Base-by-base conservation (phyloP, 2,797 vertebrate species). In the Zalophus californianus region DNA sequence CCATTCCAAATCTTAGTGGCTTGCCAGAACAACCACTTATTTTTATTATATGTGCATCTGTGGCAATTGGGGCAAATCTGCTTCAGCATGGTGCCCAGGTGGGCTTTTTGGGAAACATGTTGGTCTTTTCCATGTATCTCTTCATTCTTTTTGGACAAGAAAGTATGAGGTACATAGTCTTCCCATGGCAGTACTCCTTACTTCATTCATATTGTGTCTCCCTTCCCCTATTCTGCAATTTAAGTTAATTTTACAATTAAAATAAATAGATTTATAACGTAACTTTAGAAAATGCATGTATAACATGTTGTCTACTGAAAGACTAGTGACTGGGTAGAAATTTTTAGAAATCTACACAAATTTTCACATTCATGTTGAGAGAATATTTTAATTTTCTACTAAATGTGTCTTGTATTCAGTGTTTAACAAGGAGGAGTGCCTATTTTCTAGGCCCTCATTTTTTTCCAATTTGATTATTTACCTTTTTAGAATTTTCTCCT, bases 251-350 rank as follows among this genome's bases (percentile, higher is more conserved):
- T 82, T 78, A 48, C 50, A 29, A 29, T 44, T 86, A 80, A 85
- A 87, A 58, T 44, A 90, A 90, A 58, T 60, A 5, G 3, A 50
- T 68, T n/a, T 87, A 58, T 77, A 66, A 82, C 62, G 16, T 25
- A 85, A 80, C 91, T 91, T 89, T 94, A 52, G 29, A 89, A 95
- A 97, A 68, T 56, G 13, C 9, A 48, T 72, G 1, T 20, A n/a
- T 56, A 52, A 79, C 56, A 70, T 54, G 6, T 70, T 80, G 11
- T 35, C 48, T 58, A 75, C 64, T 60, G 8, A 75, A 94, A 87
- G 35, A 94, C 85, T 32, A 92, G 18, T 82, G 32, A 86, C 54
- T 56, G 8, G 2, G 3, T 32, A 6, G 35, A 85, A 70, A 73
- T 82, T 79, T 93, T 66, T 85, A 15, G 3, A 95, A 86, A 83